phyloP scores from a whole-genome alignment of 2,797 vertebrate genomes.

The Heteromormyrus szaboi region DNA sequence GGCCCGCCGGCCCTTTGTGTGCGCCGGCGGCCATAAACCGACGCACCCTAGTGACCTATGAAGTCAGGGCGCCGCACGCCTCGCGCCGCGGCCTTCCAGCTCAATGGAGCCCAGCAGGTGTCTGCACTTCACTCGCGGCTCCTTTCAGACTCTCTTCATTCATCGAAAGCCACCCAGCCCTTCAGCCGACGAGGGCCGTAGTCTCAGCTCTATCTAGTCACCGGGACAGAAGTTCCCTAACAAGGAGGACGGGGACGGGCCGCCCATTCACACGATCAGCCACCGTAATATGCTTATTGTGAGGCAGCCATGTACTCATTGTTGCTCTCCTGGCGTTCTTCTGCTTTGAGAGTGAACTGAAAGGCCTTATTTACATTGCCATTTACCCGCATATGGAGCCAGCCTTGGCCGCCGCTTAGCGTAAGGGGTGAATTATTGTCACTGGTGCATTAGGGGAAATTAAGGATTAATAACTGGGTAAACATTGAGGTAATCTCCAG shows the following conservation, averaged over 20 bases:
- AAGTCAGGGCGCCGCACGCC: conserved; percentile 49
- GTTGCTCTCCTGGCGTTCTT: not conserved
- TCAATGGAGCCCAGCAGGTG: conserved; percentile 62
- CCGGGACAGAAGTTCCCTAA: conserved; percentile 25
- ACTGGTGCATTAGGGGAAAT: conserved; percentile 60
- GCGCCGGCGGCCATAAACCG: conserved; percentile 38
- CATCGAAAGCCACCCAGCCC: conserved; percentile 40
- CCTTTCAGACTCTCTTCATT: conserved; percentile 61
- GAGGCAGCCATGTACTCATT: not conserved
- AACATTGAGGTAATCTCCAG: conserved; percentile 55
- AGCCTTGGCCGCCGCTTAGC: conserved; percentile 13
- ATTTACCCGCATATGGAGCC: conserved; percentile 17
- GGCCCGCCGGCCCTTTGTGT: conserved; percentile 39
- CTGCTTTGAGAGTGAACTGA: conserved; percentile 22
- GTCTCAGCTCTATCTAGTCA: conserved; percentile 32
- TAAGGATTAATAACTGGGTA: conserved; percentile 57
- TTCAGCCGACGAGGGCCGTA: conserved; percentile 14
- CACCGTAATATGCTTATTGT: not conserved
- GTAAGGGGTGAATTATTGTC: conserved; percentile 47
- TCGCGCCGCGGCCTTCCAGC: conserved; percentile 53
- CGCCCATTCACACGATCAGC: conserved; percentile 17
- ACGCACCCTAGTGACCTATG: conserved; percentile 41
- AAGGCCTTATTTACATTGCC: conserved; percentile 18
- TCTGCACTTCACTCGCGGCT: conserved; percentile 52
- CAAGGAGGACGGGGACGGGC: conserved; percentile 21